Base-by-base conservation (phyloP, 2,888 invertebrate species). In the Patella depressa region DNA sequence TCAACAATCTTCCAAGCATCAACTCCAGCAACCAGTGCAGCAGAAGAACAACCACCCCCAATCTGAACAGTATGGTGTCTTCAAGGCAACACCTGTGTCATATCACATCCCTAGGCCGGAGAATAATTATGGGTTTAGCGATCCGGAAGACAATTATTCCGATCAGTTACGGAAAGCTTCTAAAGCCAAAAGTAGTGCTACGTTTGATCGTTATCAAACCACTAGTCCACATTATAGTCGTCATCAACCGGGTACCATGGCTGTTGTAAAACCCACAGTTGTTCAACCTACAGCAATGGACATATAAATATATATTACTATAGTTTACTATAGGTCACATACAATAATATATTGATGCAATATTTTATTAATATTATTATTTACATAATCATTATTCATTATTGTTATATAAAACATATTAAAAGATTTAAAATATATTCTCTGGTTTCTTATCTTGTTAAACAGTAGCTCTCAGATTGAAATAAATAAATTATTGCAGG, bases 211-310 rank as follows among this genome's bases (percentile, higher is more conserved):
- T 12, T 84, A 84, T 72, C 75, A 74, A 19, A 76, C 76, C 45
- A 53, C 65, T 17, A 75, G 74, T 34, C 75, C 81, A 2, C 81
- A 84, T 75, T 81, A 79, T 3, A 80, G 82, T 14, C 83, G 83
- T 11, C 77, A 78, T 19, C 73, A 74, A 29, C 78, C 81, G 34
- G 81, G 83, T 12, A 77, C 85, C 11, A 83, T 82, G 77, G 83
- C 86, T 9, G 83, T 84, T 9, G 84, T 84, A 2, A 86, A 85
- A 79, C 85, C 86, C 1, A 80, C 83, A n/a, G 79, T 86, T 0
- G 77, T 84, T 70, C 83, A 85, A 55, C 80, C 65, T 65, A 65
- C 19, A 65, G 19, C 65, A 14, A 65, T 65, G 65, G 65, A 65
- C 15, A 65, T 65, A 65, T 65, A 24, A 65, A 65, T 11, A 19